phyloP scores from a whole-genome alignment of 2,113 vertebrate species.

The Columba livia region DNA sequence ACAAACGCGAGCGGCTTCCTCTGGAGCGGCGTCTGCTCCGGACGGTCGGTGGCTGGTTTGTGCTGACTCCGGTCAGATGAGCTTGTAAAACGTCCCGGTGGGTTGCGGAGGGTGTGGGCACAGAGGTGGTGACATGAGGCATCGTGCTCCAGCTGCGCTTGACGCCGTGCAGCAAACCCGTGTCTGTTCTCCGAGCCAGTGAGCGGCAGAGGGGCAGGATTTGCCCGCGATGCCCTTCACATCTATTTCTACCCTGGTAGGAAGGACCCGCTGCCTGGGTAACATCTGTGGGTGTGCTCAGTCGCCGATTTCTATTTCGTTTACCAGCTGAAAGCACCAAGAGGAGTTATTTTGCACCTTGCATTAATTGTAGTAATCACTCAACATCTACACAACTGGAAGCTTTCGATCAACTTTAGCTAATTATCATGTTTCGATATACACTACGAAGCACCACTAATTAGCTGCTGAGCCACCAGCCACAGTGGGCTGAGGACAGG shows the following conservation, averaged over 20 bases:
- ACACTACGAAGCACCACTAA: no score
- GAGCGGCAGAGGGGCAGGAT: background rate
- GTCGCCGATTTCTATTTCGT: background rate
- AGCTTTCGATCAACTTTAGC: background rate
- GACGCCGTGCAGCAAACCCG: background rate
- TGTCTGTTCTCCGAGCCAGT: fast-evolving
- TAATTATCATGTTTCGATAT: background rate
- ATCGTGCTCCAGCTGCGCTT: fast-evolving
- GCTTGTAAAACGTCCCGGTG: no score
- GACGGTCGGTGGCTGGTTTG: background rate
- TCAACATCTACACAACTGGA: background rate
- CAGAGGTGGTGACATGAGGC: background rate
- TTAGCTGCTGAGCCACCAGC: background rate
- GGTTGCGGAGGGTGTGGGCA: no score
- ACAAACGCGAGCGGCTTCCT: background rate
- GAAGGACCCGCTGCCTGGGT: background rate
- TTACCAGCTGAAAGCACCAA: background rate
- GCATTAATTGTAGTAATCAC: background rate
- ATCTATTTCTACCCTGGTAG: fast-evolving
- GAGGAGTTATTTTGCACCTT: background rate
- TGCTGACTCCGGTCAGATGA: background rate
- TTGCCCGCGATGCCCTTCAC: background rate
- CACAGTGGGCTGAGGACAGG: background rate
- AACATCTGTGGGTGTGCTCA: fast-evolving
- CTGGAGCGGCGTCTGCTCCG: background rate